A percentile compares a stretch with the other conserved stretches of the same genome.
These are phyloP conservation scores for Ahaetulla prasina DNA, from an alignment of 2,113 vertebrate genomes.

Conservation along the genomic window DNA sequence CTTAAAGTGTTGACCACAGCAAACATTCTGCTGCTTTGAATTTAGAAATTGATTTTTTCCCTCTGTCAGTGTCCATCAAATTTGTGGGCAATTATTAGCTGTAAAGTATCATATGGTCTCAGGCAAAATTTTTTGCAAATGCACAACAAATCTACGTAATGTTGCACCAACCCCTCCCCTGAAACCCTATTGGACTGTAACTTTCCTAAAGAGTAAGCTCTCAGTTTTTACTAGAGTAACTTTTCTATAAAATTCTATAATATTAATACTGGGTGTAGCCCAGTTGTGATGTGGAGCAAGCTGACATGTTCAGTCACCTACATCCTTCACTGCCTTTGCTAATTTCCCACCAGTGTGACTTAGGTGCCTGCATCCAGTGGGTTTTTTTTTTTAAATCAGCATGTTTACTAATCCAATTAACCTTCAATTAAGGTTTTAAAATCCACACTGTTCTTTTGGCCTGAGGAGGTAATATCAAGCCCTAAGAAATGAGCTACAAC, in stretches of 20 bases:
- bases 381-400: constrained; percentile 37
- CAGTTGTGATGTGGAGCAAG: constrained; percentile 4
- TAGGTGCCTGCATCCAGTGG: constrained; percentile 37
- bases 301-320: constrained; percentile 2
- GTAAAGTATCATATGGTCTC: not conserved
- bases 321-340: constrained; percentile 27
- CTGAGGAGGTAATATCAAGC: constrained; percentile 56
- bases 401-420: constrained; percentile 74
- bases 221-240: constrained; percentile 17
- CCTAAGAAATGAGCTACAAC: constrained; percentile 54
- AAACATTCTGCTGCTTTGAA: not conserved
- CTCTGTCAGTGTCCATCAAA: not conserved
- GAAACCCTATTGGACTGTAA: not conserved
- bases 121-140: not conserved
- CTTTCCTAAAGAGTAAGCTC: constrained; percentile 12
- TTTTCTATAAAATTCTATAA: constrained; percentile 13
- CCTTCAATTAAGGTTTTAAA: constrained; percentile 74
- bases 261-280: constrained; percentile 20
- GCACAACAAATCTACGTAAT: too few species aligned
- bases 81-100: not conserved
- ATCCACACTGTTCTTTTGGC: constrained; percentile 68
- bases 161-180: not conserved
- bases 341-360: constrained; percentile 67
- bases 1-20: not conserved
- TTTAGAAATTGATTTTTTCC: not conserved